These are phyloP conservation scores for Lucilia cuprina DNA, from an alignment of 1,140 invertebrate genomes.

Conservation along the genomic window DNA sequence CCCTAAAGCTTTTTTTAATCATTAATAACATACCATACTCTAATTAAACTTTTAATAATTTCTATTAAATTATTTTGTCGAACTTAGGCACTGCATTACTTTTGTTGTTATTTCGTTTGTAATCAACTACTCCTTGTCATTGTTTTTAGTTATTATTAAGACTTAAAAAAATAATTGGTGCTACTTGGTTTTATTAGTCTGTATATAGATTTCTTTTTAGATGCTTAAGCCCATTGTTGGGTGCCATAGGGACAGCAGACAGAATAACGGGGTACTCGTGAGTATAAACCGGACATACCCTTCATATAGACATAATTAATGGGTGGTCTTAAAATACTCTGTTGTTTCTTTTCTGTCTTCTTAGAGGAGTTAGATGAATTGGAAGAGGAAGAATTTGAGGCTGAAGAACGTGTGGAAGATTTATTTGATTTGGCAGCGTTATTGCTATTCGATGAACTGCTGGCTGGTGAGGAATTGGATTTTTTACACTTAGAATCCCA, in stretches of 20 bases:
- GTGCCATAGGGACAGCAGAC: slow-evolving; percentile 56
- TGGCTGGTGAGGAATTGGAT: slow-evolving; percentile 9
- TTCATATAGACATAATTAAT: slow-evolving; percentile 59
- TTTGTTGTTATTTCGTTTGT: not conserved
- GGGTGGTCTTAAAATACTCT: slow-evolving; percentile 60
- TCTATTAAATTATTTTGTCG: not conserved
- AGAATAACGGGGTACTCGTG: slow-evolving; percentile 57
- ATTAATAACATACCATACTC: not conserved
- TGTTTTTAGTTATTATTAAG: not conserved
- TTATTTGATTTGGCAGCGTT: not conserved
- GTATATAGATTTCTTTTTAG: not conserved
- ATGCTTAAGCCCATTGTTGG: slow-evolving; percentile 18
- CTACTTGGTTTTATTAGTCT: not conserved
- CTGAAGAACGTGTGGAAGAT: not conserved
- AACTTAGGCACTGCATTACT: slow-evolving; percentile 19
- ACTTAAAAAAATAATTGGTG: not conserved
- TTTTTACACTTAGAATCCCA: slow-evolving; percentile 41
- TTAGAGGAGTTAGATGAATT: slow-evolving; percentile 54
- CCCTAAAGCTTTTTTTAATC: not conserved
- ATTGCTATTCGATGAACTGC: not conserved
- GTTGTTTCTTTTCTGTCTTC: slow-evolving; percentile 58
- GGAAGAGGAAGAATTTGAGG: slow-evolving; percentile 40
- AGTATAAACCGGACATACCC: slow-evolving; percentile 60
- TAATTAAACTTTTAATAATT: not conserved
- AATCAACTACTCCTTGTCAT: not conserved